Evolutionary conservation across 2,113 vertebrate species (phyloP).

Genomic region (Pygoscelis adeliae): DNA sequence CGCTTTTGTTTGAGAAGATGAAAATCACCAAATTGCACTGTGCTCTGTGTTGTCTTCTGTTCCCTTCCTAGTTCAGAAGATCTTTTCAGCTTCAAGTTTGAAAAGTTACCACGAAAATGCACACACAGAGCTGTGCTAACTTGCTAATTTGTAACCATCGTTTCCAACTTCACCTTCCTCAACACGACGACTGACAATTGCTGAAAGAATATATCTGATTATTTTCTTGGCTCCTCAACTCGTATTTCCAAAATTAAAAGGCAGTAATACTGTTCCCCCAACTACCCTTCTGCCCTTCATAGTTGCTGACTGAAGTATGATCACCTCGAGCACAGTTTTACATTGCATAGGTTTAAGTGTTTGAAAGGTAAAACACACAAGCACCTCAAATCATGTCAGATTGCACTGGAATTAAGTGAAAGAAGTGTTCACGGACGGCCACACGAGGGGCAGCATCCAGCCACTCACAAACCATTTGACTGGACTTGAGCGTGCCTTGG

Average conservation of each 20-base stretch:
- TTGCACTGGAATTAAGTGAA: not conserved
- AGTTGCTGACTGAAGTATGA: not conserved
- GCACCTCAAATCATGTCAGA: not conserved
- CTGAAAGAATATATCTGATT: not conserved
- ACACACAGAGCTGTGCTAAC: not conserved
- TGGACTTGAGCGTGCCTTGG: not conserved
- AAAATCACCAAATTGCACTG: not conserved
- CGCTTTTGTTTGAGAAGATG: not conserved
- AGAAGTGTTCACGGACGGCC: accelerated
- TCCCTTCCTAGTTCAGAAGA: not conserved
- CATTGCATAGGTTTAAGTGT: not conserved
- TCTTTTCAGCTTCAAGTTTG: not conserved
- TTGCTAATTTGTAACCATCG: not conserved
- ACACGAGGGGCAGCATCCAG: not conserved
- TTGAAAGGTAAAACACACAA: not conserved
- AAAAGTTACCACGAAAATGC: not conserved
- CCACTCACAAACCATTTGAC: not conserved
- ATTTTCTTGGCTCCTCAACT: not conserved
- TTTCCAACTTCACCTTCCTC: not conserved
- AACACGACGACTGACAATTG: accelerated
- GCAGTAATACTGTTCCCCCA: not conserved
- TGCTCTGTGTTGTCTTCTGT: not conserved
- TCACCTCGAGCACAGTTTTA: not conserved
- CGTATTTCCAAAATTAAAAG: not conserved
- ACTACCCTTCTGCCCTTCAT: not conserved